Base-by-base conservation (phyloP, 2,888 invertebrate genomes). In the Tenthredo livida region DNA sequence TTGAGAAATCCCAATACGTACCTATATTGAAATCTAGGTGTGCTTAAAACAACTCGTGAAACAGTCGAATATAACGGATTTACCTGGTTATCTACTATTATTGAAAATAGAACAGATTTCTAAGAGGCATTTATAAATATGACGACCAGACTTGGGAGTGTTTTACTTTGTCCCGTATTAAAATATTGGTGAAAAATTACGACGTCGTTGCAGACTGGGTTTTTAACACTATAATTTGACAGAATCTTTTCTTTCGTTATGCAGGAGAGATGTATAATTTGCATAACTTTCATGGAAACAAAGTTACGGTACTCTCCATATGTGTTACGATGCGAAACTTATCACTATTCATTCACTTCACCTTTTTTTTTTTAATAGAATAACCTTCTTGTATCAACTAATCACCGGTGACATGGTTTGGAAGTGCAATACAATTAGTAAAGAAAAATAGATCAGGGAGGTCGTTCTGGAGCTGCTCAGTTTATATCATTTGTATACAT, bases 381-480 rank as follows among this genome's bases (percentile, higher is more conserved):
- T 29, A 17, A 50, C 17, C 77, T 47, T 10, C 25, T 54, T 50
- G 77, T 25, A n/a, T 77, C 50, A 77, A 40, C 29, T 77, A 77
- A 77, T 77, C 54, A 54, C 25, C 21, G 40, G 12, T 73, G 43
- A n/a, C 21, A 73, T 73, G 7, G 43, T 43, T 77, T 17, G 40
- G 33, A 50, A 77, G 75, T 50, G 50, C 77, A 77, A 54, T 10
- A 77, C 17, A 77, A n/a, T 54, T n/a, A 50, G 33, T 50, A 29
- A 77, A 15, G 17, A 37, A 5, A 21, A 33, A 29, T 17, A 77
- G 77, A 50, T 50, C 77, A 54, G 4, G 25, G 17, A 17, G 50
- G 12, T 29, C 29, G 21, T 50, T n/a, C 15, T n/a, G 29, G 29
- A 15, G 29, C 15, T 67, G 29, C 47, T 47, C 47, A 47, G 15